Base-by-base conservation (phyloP, 2,113 vertebrate species). In the Rhinoderma darwinii region DNA sequence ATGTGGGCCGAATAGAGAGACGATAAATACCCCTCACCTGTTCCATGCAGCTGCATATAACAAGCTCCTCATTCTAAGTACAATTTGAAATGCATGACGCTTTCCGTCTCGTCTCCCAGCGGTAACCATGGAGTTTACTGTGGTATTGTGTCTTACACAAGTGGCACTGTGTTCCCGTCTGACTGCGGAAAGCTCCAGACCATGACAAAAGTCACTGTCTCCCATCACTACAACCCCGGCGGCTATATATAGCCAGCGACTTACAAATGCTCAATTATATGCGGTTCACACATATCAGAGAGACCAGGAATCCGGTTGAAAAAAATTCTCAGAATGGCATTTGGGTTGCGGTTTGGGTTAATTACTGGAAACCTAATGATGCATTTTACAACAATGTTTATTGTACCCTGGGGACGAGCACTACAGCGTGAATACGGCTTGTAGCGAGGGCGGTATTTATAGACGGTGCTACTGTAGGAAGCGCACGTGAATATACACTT, bases 111-210 rank as follows among this genome's bases (percentile, higher is more conserved):
- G 8, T 54, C 73, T 77, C 83, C 83, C 83, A 50, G 73, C 27
- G 73, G 83, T 85, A 85, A 85, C 83, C 83, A 85, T 85, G 83
- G 83, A 85, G 83, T 61, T 44, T 35, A 11, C 73, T 66, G 54
- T 61, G 73, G 83, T 85, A 77, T 85, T 85, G 83, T 85, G 83
- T 66, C 73, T 59, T 76, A 77, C 39, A 77, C 83, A 85, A 72
- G 51, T 50, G 73, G 73, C 32, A 77, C 73, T 77, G 54, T 77
- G 83, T 85, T 85, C 51, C 35, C 30, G 54, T 66, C 39, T 50
- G 72, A 77, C 51, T 85, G 73, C 73, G 35, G 56, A 44, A 66
- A 75, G n/a, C 50, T 77, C 51, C 83, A 77, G 73, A 43, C 83
- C 56, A 84, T 73, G 70, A 84, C 56, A 85, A 44, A 43, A 76